phyloP scores from a whole-genome alignment of 2,888 invertebrate genomes.

The Ectobius pallidus region DNA sequence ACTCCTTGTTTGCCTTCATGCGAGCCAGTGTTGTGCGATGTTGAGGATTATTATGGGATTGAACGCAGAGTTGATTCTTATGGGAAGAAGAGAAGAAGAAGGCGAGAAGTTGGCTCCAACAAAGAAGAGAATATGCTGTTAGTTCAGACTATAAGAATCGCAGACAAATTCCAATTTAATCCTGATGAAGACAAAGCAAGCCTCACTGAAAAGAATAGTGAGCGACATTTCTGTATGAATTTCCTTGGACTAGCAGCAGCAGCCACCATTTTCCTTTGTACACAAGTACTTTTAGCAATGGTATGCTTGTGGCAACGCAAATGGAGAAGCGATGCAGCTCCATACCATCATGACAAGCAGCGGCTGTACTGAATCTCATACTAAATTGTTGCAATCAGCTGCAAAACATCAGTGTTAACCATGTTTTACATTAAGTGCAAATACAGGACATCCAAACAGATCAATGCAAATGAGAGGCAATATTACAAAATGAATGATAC shows the following conservation, averaged over 20 bases:
- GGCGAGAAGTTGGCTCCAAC: slow-evolving; percentile 44
- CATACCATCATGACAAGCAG: background rate
- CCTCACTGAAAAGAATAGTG: slow-evolving; percentile 27
- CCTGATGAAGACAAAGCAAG: background rate
- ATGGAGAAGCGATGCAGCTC: slow-evolving; percentile 17
- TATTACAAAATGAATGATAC: too few species aligned
- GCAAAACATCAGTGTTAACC: too few species aligned
- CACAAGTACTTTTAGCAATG: slow-evolving; percentile 49
- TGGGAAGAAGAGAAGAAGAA: slow-evolving; percentile 74
- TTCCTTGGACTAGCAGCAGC: slow-evolving; percentile 50
- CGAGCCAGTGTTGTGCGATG: slow-evolving; percentile 51
- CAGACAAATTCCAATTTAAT: slow-evolving; percentile 48
- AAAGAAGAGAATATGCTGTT: slow-evolving; percentile 47
- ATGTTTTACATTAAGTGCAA: too few species aligned
- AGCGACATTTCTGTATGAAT: slow-evolving; percentile 47
- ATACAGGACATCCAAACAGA: too few species aligned
- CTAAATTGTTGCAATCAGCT: too few species aligned
- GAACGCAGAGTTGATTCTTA: slow-evolving; percentile 70
- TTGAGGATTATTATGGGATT: slow-evolving; percentile 51
- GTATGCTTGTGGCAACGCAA: slow-evolving; percentile 48
- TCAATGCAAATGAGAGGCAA: too few species aligned
- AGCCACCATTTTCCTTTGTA: slow-evolving; percentile 49
- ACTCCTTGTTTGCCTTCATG: slow-evolving; percentile 53
- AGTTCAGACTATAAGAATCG: slow-evolving; percentile 49
- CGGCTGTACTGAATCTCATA: too few species aligned